Base-by-base conservation (phyloP, 2,113 vertebrate species). In the Ceuthmochares aereus region DNA sequence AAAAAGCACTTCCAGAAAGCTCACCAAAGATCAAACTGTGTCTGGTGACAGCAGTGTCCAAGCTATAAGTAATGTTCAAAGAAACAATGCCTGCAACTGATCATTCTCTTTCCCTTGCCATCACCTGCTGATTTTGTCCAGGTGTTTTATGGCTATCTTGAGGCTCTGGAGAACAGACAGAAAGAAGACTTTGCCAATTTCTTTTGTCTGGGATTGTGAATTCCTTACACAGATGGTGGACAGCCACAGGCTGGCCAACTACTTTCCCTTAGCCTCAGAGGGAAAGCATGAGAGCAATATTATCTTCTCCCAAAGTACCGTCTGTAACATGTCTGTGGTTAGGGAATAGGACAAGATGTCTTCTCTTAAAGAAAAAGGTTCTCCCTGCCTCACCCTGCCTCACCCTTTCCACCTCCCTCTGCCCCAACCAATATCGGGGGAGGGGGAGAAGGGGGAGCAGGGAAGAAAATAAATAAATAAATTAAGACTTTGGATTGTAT, bases 51-150 rank as follows among this genome's bases (percentile, higher is more conserved):
- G 98, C 98, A 97, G 96, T 97, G 98, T 98, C 98, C 98, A 98
- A 97, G 98, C 98, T 98, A 98, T 98, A 98, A 98, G 98, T 98
- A 98, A 98, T 98, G 98, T 99, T 99, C 99, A 99, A 99, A 99
- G 98, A 97, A 94, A 97, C 96, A 96, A 96, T 91, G 97, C 96
- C 97, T 98, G 98, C 98, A 98, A 98, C 98, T 98, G 98, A 99
- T 98, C 98, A 98, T 97, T 96, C 97, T 97, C 97, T 96, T 95
- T 98, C 96, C 95, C 97, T 98, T 98, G 97, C 98, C 98, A 98
- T 98, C 98, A 98, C 98, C 98, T 98, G 98, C 98, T 99, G 98
- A 98, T 98, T 98, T 98, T 98, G 98, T 98, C 98, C 98, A 99
- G 98, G 98, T 99, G 98, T 98, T 99, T 98, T 98, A 98, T 97